Base-by-base conservation (phyloP, 2,797 vertebrate species). In the Tenualosa ilisha region DNA sequence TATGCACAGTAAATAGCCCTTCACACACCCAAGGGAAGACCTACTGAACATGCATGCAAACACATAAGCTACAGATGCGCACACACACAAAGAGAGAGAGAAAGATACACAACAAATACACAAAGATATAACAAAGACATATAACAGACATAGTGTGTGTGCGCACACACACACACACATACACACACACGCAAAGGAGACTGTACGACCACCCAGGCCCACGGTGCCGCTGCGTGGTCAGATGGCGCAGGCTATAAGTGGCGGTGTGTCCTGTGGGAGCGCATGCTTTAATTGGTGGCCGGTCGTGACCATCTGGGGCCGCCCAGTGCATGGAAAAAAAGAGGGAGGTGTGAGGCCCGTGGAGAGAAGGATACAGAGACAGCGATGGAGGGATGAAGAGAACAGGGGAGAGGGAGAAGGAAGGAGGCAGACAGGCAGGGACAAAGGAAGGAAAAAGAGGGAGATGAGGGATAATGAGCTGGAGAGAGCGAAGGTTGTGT, bases 241-340 rank as follows among this genome's bases (percentile, higher is more conserved):
- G 93, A 94, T 95, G 94, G 92, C 88, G 90, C n/a, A 88, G 92
- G 90, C 92, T 93, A 91, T 93, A 93, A 94, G 91, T 88, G 65
- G 65, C 65, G 13, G 88, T 91, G 82, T 94, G 82, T 94, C 94
- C 94, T 93, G 89, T 68, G 94, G 94, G 95, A 94, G 92, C 91
- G 12, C 0, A 31, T 6, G 90, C 90, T 94, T 94, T 94, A 96
- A 95, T 95, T 95, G 95, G 94, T 95, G 93, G 93, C 93, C 91
- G 90, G 90, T 90, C 92, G 93, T 93, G 92, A 91, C 94, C 95
- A 95, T 95, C 95, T 95, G 95, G 93, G 94, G 91, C 90, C 89
- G 84, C 92, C 91, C 84, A 86, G 84, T 12, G 63, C 63, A 15
- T 68, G 26, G 65, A 31, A 22, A 53, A 22, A 37, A 24, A 43